Base-by-base conservation (phyloP, 2,113 vertebrate genomes). In the Lepus timidus region DNA sequence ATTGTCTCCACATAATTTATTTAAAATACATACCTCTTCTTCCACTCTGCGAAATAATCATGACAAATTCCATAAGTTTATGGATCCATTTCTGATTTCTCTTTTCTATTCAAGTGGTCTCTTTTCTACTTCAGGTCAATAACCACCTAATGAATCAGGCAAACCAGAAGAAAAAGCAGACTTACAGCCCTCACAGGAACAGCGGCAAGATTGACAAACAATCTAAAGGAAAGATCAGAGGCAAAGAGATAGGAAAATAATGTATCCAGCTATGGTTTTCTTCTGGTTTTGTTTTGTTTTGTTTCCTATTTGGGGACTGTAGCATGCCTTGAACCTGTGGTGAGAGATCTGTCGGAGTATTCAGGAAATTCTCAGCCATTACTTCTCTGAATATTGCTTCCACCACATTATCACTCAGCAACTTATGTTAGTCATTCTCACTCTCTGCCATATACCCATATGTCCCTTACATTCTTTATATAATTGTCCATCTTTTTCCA, bases 281-380 rank as follows among this genome's bases (percentile, higher is more conserved):
- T 88, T 76, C 36, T 36, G 36, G 36, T 36, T 36, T 36, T 36
- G 36, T 36, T 9, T 27, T 44, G 23, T 55, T 89, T n/a, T 55
- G 86, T 82, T 61, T 55, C 8, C 29, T 33, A 8, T 62, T 86
- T 7, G 3, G 22, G 39, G 49, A 31, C 33, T 20, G 9, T 0
- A 25, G 36, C 19, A 67, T n/a, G 76, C 75, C 62, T 70, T 82
- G 22, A 90, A 80, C 10, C 74, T 81, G 29, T 51, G n/a, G 31
- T 31, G 33, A 25, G 20, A 73, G 23, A 10, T 62, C 33, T 84
- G 14, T 29, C 1, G 19, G 44, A 44, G 19, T 27, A 4, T 70
- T 91, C 70, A 36, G 22, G 31, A 81, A 91, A 84, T 81, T 79
- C 65, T 90, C 23, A 90, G 36, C 36, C n/a, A 75, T n/a, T 65